Conservation (phyloP, 2,888 invertebrate species). For the Shargacucullia verbasci region DNA sequence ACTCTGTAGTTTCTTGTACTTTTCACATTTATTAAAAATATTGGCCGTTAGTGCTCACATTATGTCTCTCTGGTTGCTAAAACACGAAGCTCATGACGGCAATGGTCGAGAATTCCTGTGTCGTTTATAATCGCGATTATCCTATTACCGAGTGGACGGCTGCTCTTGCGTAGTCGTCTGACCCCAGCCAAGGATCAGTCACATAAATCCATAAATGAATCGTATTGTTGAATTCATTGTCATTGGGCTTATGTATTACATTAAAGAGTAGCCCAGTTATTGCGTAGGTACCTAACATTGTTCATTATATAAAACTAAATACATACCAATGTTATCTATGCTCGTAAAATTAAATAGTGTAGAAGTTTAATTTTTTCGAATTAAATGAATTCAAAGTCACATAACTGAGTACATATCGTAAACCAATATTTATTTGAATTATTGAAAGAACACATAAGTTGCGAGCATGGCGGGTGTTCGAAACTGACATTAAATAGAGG, state of each 20-base stretch:
- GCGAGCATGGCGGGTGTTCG: no score
- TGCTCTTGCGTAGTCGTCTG: slow-evolving; percentile 53
- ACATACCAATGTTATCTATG: not conserved
- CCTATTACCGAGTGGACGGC: slow-evolving; percentile 72
- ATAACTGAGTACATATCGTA: no score
- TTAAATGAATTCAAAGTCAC: no score
- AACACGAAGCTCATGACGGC: slow-evolving; percentile 36
- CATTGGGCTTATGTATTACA: slow-evolving; percentile 25
- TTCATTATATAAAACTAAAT: not conserved
- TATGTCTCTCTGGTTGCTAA: slow-evolving; percentile 11
- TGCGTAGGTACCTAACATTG: not conserved
- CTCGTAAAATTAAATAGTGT: no score
- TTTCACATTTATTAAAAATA: slow-evolving; percentile 13
- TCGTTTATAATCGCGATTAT: slow-evolving; percentile 74
- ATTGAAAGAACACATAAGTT: no score
- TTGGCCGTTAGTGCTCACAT: slow-evolving; percentile 4
- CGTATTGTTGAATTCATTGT: slow-evolving; percentile 40
- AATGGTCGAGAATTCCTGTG: slow-evolving; percentile 47
- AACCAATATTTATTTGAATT: no score
- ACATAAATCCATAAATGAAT: slow-evolving; percentile 53
- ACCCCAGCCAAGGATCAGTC: slow-evolving; percentile 57
- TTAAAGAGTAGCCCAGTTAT: slow-evolving; percentile 12
- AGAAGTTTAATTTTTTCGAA: not conserved
- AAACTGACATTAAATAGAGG: no score
- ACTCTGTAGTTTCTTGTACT: not conserved